A percentile compares a stretch with the other conserved stretches of the same genome.
phyloP scores from a whole-genome alignment of 2,797 vertebrate species.

The Carapus acus region DNA sequence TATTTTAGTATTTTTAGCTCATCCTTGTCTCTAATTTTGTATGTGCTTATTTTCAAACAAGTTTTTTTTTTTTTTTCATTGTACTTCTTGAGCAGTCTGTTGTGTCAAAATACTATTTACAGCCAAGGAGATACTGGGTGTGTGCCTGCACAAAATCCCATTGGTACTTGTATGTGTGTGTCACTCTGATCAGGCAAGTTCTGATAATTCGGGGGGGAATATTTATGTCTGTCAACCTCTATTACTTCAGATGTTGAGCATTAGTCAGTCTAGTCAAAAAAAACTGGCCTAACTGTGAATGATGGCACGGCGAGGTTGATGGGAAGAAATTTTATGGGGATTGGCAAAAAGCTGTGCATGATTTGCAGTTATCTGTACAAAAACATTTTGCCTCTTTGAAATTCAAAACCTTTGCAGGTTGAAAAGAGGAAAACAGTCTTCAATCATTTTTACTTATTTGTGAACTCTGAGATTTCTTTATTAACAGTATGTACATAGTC shows the following conservation, averaged over 20 bases:
- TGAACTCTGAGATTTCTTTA: constrained; percentile 40
- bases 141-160: neutral
- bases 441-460: constrained; percentile 37
- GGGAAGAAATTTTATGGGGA: constrained; percentile 79
- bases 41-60: constrained; percentile 63
- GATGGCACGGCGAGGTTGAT: constrained; percentile 8
- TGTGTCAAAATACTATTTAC: constrained; percentile 52
- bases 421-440: constrained; percentile 49
- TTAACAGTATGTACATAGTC: constrained; percentile 78
- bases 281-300: constrained; percentile 13
- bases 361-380: constrained; percentile 91
- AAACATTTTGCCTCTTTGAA: constrained; percentile 57
- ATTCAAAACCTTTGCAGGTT: constrained; percentile 74
- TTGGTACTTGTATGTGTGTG: constrained; percentile 7
- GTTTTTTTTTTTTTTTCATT: constrained; percentile 64
- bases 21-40: constrained; percentile 28
- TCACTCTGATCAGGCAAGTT: too few relatives aligned
- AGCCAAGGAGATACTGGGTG: constrained; percentile 21
- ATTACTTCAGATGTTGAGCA: constrained; percentile 40
- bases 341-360: constrained; percentile 91
- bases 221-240: constrained; percentile 6
- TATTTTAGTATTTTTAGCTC: neutral
- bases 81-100: constrained; percentile 57
- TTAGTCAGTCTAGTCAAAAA: constrained; percentile 26
- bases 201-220: constrained; percentile 2